Conservation (phyloP, 2,888 invertebrate genomes). For the Stomorhina lunata region DNA sequence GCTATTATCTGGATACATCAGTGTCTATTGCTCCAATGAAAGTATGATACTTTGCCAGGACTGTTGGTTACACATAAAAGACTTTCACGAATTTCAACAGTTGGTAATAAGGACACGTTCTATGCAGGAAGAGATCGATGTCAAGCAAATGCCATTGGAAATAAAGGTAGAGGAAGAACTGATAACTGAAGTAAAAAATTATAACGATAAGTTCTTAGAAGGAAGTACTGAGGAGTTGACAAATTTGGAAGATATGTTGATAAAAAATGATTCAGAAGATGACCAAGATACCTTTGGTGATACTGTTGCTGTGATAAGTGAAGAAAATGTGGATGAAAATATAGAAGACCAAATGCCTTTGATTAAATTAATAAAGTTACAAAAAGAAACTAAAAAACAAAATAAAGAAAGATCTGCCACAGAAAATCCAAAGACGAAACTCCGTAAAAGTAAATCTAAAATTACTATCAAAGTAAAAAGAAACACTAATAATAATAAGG, state of each 20-base stretch:
- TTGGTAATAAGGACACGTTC: slow-evolving; percentile 3
- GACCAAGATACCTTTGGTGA: not conserved
- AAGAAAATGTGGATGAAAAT: not conserved
- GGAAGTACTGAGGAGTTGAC: not conserved
- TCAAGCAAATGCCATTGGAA: not conserved
- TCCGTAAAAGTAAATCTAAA: no score
- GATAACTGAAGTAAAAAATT: not conserved
- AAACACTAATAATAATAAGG: no score
- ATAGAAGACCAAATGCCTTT: not conserved
- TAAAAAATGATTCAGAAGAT: not conserved
- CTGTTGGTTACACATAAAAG: slow-evolving; percentile 49
- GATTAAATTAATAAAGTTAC: no score
- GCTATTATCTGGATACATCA: slow-evolving; percentile 10
- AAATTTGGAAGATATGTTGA: not conserved
- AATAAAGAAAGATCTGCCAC: no score
- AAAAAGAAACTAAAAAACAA: no score
- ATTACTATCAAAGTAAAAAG: no score
- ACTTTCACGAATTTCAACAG: slow-evolving; percentile 47
- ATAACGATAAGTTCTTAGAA: not conserved
- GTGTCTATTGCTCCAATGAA: not conserved
- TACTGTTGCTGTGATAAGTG: not conserved
- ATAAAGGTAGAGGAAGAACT: not conserved
- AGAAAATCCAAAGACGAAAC: no score
- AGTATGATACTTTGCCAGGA: slow-evolving; percentile 26
- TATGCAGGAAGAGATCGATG: not conserved